phyloP scores from a whole-genome alignment of 2,888 invertebrate species.

The Ligdia adustata region DNA sequence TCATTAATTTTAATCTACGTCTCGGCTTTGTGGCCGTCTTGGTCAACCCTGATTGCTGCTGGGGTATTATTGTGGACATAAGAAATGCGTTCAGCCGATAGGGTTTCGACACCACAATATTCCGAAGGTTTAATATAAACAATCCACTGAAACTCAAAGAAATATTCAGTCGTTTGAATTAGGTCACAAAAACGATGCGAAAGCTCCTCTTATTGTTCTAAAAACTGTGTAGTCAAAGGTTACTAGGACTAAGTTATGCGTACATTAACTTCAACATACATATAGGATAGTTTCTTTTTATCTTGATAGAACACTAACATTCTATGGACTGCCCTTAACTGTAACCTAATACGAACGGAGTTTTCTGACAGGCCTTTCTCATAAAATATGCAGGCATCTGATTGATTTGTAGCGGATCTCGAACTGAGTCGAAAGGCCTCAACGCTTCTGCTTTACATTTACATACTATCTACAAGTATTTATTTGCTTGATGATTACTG shows the following conservation, averaged over 20 bases:
- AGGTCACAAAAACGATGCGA: constrained; percentile 16
- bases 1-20: constrained; percentile 60
- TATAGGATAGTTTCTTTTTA: neutral
- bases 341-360: constrained; percentile 16
- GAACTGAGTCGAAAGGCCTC: constrained; percentile 15
- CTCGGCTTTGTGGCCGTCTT: constrained; percentile 45
- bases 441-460: constrained; percentile 25
- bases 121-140: constrained; percentile 10
- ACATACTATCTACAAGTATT: constrained; percentile 26
- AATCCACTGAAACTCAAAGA: constrained; percentile 13
- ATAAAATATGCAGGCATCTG: constrained; percentile 22
- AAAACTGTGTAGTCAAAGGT: too few species aligned
- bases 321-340: constrained; percentile 8
- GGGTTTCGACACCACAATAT: constrained; percentile 21
- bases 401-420: constrained; percentile 26
- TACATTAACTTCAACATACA: too few species aligned
- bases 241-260: too few species aligned
- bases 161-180: constrained; percentile 14
- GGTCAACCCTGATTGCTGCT: constrained; percentile 52
- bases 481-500: constrained; percentile 21
- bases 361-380: constrained; percentile 22
- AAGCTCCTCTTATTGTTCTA: too few species aligned
- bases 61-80: constrained; percentile 46
- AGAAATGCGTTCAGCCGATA: constrained; percentile 37
- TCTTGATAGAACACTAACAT: neutral